phyloP scores from a whole-genome alignment of 1,140 invertebrate species.

The Nylanderia fulva region DNA sequence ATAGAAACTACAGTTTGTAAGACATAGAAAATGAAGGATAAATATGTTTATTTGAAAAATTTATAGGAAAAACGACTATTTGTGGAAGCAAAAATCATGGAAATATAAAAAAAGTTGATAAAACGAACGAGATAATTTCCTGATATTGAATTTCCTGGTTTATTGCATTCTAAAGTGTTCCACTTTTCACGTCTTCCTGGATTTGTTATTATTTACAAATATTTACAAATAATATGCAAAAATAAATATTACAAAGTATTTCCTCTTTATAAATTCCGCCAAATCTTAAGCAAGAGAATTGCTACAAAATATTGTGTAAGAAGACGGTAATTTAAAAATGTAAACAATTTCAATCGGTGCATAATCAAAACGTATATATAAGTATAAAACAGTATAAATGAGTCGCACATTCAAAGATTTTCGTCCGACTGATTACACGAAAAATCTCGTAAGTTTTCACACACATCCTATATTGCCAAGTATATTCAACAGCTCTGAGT shows the following conservation, averaged over 20 bases:
- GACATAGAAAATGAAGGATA: not conserved
- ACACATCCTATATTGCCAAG: not conserved
- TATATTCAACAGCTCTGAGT: not conserved
- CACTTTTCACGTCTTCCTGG: constrained; percentile 9
- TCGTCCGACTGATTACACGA: constrained; percentile 8
- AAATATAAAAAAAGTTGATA: not conserved
- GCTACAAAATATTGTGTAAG: constrained; percentile 57
- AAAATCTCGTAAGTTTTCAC: constrained; percentile 56
- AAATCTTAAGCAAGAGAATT: constrained; percentile 25
- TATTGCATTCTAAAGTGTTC: not conserved
- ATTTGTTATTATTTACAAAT: constrained; percentile 53
- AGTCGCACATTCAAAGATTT: constrained; percentile 45
- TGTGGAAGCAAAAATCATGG: not conserved
- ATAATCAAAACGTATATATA: constrained; percentile 54
- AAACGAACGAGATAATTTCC: constrained; percentile 3
- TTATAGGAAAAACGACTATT: not conserved
- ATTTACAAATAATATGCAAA: constrained; percentile 46
- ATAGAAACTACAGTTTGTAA: not conserved
- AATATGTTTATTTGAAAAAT: not conserved
- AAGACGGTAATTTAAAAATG: constrained; percentile 1
- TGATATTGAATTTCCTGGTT: constrained; percentile 25
- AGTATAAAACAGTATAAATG: constrained; percentile 48
- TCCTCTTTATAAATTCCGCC: constrained; percentile 45
- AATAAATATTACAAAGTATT: constrained; percentile 1
- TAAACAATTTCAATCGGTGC: not conserved